These are phyloP conservation scores for Brachypodius melanocephalos DNA, from an alignment of 2,113 vertebrate species.

Conservation along the genomic window DNA sequence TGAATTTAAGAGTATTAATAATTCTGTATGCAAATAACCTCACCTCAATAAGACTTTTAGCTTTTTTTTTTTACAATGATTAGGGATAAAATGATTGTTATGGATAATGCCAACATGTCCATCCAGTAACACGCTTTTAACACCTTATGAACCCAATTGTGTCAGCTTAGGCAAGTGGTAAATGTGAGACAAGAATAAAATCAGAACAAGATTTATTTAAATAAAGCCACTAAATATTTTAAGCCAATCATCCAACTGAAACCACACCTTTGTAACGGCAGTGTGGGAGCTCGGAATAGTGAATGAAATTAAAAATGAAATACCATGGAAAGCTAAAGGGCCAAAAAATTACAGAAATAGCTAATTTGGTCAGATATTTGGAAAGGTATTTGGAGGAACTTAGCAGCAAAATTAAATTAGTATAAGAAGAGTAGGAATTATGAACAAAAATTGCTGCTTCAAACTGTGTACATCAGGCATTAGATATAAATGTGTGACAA, in stretches of 20 bases:
- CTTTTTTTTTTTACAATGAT: not conserved
- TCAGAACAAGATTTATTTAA: not conserved
- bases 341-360: not conserved
- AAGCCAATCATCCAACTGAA: not conserved
- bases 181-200: not conserved
- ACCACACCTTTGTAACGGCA: not conserved
- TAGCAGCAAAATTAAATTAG: not conserved
- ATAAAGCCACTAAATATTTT: not conserved
- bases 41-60: not conserved
- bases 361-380: not conserved
- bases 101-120: not conserved
- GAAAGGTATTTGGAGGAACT: not conserved
- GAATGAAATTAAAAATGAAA: not conserved
- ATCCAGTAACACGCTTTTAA: not conserved
- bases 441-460: not conserved
- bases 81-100: not conserved
- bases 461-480: not conserved
- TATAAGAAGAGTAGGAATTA: not conserved
- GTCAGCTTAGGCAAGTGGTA: not conserved
- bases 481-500: not conserved
- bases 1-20: not conserved
- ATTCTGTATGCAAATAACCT: not conserved
- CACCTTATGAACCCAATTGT: not conserved
- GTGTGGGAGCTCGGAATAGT: not conserved
- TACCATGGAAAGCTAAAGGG: not conserved